Conservation (phyloP, 2,888 invertebrate genomes). For the Aleiodes testaceus region DNA sequence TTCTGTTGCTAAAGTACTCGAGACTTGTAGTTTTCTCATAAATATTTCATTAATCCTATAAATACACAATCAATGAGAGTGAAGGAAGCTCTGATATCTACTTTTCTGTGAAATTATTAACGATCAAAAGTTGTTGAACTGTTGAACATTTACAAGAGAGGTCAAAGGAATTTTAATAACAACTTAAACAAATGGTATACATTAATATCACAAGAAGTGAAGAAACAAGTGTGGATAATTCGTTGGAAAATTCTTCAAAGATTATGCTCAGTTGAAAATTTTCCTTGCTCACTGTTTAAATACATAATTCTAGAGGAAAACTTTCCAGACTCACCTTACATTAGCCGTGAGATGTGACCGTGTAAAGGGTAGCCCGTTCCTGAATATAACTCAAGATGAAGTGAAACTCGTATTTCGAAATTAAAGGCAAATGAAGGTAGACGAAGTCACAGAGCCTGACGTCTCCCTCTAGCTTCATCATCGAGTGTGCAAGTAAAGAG, state of each 20-base stretch:
- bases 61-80: background rate
- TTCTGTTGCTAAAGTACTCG: too few species aligned
- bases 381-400: background rate
- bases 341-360: constrained; percentile 14
- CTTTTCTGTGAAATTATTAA: background rate
- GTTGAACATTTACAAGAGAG: too few species aligned
- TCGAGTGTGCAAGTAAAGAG: background rate
- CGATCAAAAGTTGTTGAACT: background rate
- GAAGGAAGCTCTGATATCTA: background rate
- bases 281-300: background rate
- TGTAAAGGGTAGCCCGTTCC: background rate
- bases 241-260: background rate
- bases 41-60: too few species aligned
- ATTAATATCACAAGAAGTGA: background rate
- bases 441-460: background rate
- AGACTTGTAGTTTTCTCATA: too few species aligned
- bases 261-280: constrained; percentile 12
- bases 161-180: background rate
- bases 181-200: background rate
- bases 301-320: constrained; percentile 1
- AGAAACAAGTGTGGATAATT: constrained; percentile 5
- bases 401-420: constrained; percentile 4
- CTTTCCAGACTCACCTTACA: constrained; percentile 36
- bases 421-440: constrained; percentile 8
- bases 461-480: background rate